Evolutionary conservation across 2,797 vertebrate genomes (phyloP).

Genomic region (Loris lydekkerianus): DNA sequence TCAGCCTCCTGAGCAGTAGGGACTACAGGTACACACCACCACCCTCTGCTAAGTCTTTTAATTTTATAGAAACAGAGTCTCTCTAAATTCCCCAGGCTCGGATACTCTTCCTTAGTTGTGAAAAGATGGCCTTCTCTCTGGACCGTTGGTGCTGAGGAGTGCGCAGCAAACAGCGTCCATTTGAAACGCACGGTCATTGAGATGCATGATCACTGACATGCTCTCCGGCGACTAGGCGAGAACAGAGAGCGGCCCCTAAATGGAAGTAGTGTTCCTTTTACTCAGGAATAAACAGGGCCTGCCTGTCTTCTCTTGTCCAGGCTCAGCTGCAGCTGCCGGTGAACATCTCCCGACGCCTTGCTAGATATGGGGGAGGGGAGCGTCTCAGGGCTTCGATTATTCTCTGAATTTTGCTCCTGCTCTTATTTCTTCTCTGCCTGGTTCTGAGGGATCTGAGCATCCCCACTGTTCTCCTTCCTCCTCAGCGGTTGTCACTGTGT

Average conservation of each 20-base stretch:
- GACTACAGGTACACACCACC: background rate
- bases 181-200: slow-evolving; percentile 41
- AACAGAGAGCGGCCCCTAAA: slow-evolving; percentile 10
- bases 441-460: background rate
- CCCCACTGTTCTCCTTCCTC: background rate
- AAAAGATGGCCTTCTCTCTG: background rate
- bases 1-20: background rate
- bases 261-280: slow-evolving; percentile 66
- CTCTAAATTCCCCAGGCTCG: background rate
- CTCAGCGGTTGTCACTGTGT: background rate
- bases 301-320: slow-evolving; percentile 27
- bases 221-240: slow-evolving; percentile 52
- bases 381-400: background rate
- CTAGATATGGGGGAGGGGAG: background rate
- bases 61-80: background rate
- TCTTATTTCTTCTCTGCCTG: background rate
- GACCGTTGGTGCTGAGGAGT: background rate
- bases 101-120: background rate
- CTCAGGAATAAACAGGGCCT: slow-evolving; percentile 52
- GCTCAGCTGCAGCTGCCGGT: slow-evolving; percentile 17
- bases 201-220: background rate
- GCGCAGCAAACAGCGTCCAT: background rate
- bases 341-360: background rate
- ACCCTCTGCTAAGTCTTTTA: background rate
- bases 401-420: background rate